Conservation (phyloP, 2,888 invertebrate genomes). For the Apotomis capreana region DNA sequence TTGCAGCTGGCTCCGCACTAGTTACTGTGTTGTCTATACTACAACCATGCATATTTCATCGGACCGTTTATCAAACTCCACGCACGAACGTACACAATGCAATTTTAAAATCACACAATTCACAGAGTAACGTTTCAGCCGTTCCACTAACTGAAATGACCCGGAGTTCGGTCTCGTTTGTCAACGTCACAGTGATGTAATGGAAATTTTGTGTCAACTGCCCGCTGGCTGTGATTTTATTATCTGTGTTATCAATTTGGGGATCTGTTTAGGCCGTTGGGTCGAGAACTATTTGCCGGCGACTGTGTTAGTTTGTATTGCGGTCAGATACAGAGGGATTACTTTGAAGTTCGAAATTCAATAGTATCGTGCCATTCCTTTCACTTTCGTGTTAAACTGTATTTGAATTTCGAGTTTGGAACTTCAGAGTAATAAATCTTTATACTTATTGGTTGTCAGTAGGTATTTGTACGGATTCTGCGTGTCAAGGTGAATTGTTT, state of each 20-base stretch:
- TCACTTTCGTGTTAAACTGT: no score
- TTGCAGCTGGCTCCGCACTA: no score
- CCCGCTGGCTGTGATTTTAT: constrained; percentile 65
- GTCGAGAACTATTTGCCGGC: not conserved
- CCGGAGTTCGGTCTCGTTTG: constrained; percentile 59
- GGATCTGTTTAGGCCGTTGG: constrained; percentile 21
- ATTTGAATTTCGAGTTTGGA: no score
- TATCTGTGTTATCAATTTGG: constrained; percentile 52
- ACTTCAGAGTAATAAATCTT: no score
- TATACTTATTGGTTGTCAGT: no score
- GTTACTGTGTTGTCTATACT: not conserved
- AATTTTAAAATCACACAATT: constrained; percentile 25
- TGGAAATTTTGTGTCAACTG: constrained; percentile 74
- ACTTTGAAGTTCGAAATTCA: no score
- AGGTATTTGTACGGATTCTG: no score
- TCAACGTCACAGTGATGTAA: constrained; percentile 70
- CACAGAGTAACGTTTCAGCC: constrained; percentile 31
- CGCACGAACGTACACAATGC: constrained; percentile 13
- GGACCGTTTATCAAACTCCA: constrained; percentile 10
- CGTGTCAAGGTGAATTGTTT: no score
- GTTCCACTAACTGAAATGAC: constrained; percentile 42
- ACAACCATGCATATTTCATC: not conserved
- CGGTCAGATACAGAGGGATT: no score
- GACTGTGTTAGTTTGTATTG: no score
- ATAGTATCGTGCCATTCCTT: no score